Base-by-base conservation (phyloP, 2,113 vertebrate species). In the Eudyptes chrysolophus region DNA sequence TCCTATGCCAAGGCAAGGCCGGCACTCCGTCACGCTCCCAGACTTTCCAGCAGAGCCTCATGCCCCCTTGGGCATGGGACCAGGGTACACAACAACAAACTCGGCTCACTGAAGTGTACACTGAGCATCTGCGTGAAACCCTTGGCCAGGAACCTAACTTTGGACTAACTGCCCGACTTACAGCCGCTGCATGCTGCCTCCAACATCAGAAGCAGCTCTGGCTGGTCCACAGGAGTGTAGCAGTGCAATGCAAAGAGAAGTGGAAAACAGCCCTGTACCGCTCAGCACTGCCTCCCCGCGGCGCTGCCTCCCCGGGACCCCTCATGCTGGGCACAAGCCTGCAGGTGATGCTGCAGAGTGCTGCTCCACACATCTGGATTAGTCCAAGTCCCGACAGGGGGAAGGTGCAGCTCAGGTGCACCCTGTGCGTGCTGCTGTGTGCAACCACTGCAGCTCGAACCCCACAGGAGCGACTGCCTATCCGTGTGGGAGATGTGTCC, bases 381-480 rank as follows among this genome's bases (percentile, higher is more conserved):
- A 40, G 32, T 25, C 36, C 7, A 61, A 71, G 46, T 54, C 60
- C 12, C 2, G 2, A 5, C 6, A 32, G 19, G 32, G 12, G 32
- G 29, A 86, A 87, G 46, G 9, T 36, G 19, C 54, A 44, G 57
- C 58, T 69, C 58, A 49, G 57, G 36, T 15, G 19, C 20, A n/a
- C 1, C 4, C 13, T 0, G 0, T 8, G 19, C 7, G 2, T 22
- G 42, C 42, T 61, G 49, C 52, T 26, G 32, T 6, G 54, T 57
- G 22, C 32, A 38, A 42, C 49, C 24, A 14, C 44, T 0, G 1
- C 52, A 48, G 58, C 62, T 48, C 8, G 1, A 82, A 16, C 30
- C 34, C 65, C 34, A 9, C 0, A 0, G 44, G 38, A 69, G 49
- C 1, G 2, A n/a, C 32, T 36, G 54, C 32, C 36, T 13, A 0